phyloP scores from a whole-genome alignment of 1,140 invertebrate species.

The Drosophila watanabei region DNA sequence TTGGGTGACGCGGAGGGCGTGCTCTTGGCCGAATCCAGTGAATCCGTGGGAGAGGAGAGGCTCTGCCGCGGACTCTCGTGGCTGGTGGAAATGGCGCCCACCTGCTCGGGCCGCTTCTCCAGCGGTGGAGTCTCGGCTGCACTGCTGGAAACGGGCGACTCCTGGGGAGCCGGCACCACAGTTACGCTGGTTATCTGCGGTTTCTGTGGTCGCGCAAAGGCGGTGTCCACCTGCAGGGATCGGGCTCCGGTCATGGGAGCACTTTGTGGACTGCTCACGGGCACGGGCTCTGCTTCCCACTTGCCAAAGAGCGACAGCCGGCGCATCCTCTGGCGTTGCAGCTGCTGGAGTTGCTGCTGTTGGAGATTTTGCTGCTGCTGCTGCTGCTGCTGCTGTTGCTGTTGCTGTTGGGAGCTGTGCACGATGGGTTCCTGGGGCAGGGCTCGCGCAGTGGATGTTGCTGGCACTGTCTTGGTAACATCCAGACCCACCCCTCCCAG shows the following conservation, averaged over 20 bases:
- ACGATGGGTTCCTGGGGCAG: constrained; percentile 63
- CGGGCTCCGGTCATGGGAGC: constrained; percentile 5
- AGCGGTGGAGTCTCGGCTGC: constrained; percentile 41
- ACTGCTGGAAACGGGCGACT: constrained; percentile 83
- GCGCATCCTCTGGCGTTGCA: constrained; percentile 66
- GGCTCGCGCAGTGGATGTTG: constrained; percentile 29
- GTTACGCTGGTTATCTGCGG: constrained; percentile 61
- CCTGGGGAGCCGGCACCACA: constrained; percentile 71
- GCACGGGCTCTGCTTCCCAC: constrained; percentile 58
- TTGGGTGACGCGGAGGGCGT: constrained; percentile 59
- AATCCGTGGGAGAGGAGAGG: constrained; percentile 75
- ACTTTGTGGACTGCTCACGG: constrained; percentile 1
- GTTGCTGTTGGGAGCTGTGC: constrained; percentile 55
- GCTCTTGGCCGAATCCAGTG: constrained; percentile 66
- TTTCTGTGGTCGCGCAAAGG: constrained; percentile 62
- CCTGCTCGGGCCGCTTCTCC: constrained; percentile 79
- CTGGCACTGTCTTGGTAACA: constrained; percentile 23
- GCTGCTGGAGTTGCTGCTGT: constrained; percentile 34
- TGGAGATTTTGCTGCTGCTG: constrained; percentile 40
- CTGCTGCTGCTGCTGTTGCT: constrained; percentile 47
- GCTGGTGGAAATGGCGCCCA: constrained; percentile 84
- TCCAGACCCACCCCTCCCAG: constrained; percentile 67
- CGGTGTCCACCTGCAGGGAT: constrained; percentile 49
- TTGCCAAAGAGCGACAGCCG: constrained; percentile 61
- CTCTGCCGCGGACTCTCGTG: constrained; percentile 79